A percentile compares a stretch with the other conserved stretches of the same genome.
These are phyloP conservation scores for Gambelia wislizenii DNA, from an alignment of 2,797 vertebrate species.

Conservation along the genomic window DNA sequence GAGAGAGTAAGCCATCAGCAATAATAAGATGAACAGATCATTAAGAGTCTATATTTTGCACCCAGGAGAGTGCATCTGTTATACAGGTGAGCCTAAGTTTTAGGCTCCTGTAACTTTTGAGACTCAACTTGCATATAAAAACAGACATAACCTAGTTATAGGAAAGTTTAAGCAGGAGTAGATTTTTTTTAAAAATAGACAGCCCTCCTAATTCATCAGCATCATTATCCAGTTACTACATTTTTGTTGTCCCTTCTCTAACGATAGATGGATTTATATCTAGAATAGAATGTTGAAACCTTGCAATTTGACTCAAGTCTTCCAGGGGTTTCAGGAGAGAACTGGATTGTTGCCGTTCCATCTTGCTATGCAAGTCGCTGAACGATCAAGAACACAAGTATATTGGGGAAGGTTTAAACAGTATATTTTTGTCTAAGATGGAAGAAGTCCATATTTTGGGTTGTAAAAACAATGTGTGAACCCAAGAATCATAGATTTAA, in stretches of 20 bases:
- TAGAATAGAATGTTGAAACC: constrained; percentile 61
- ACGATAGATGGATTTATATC: constrained; percentile 49
- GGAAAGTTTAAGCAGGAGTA: constrained; percentile 60
- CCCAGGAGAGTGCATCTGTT: constrained; percentile 36
- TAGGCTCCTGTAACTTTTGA: constrained; percentile 70
- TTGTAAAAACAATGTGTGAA: constrained; percentile 6
- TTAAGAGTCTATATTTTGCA: constrained; percentile 67
- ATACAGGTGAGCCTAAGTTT: constrained; percentile 52
- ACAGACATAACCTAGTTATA: constrained; percentile 49
- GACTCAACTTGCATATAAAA: constrained; percentile 63
- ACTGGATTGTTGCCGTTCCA: constrained; percentile 64
- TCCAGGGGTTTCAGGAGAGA: constrained; percentile 71
- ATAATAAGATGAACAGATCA: constrained; percentile 76
- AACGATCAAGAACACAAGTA: constrained; percentile 35
- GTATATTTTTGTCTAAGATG: neutral
- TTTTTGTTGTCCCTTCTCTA: constrained; percentile 45
- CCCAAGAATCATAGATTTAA: constrained; percentile 7
- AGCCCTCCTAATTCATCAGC: constrained; percentile 54
- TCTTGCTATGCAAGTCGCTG: constrained; percentile 80
- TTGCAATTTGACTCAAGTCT: constrained; percentile 72
- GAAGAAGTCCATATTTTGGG: neutral
- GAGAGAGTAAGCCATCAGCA: constrained; percentile 75
- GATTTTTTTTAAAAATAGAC: constrained; percentile 52
- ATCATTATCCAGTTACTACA: constrained; percentile 31
- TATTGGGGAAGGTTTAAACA: neutral